Conservation (phyloP, 2,888 invertebrate genomes). For the Mystacides longicornis region DNA sequence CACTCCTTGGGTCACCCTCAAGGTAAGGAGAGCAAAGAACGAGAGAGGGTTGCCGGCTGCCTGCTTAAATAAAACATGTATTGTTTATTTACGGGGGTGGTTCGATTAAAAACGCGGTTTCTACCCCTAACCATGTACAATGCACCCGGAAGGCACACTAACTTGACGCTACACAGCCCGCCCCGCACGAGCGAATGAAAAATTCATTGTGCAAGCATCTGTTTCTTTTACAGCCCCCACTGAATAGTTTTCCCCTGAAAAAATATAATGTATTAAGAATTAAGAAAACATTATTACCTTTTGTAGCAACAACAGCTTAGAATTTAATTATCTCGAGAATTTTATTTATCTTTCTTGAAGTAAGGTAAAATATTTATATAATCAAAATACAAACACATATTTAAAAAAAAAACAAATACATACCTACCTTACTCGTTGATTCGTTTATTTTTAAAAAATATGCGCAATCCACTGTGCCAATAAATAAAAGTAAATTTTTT, state of each 20-base stretch:
- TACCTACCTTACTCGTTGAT: no score
- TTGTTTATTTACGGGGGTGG: conserved; percentile 25
- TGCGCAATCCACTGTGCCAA: no score
- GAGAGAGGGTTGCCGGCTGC: conserved; percentile 7
- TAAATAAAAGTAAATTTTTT: no score
- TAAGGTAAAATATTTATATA: no score
- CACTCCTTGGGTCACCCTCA: conserved; percentile 10
- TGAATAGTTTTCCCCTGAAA: neutral
- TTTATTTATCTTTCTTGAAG: no score
- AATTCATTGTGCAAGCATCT: conserved; percentile 17
- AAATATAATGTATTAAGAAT: neutral
- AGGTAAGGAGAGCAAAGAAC: conserved; percentile 12
- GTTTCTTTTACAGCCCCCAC: conserved; percentile 1
- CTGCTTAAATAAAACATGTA: conserved; percentile 24
- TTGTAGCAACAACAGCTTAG: neutral
- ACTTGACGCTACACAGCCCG: neutral
- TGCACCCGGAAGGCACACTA: conserved; percentile 16
- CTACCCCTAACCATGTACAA: conserved; percentile 10
- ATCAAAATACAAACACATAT: no score
- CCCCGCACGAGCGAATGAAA: conserved; percentile 14
- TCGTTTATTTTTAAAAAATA: no score
- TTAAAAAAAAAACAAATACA: no score
- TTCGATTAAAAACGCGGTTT: conserved; percentile 25
- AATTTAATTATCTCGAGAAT: neutral
- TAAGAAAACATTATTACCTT: neutral